These are phyloP conservation scores for Dolichotis patagonum DNA, from an alignment of 2,113 vertebrate genomes.

Conservation along the genomic window DNA sequence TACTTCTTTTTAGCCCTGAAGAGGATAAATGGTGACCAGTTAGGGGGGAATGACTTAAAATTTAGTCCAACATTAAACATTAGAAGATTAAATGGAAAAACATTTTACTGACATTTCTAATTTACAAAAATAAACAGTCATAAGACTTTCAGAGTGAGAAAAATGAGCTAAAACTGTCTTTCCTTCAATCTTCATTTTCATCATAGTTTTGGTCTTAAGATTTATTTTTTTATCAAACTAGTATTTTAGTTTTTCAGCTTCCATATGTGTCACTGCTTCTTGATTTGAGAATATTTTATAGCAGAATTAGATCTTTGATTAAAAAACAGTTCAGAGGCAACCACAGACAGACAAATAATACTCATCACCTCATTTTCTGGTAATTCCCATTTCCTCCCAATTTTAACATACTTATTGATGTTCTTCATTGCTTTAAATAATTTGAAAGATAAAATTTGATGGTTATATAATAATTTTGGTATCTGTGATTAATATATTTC, in stretches of 20 bases:
- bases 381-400: conserved; percentile 19
- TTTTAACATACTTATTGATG: neutral
- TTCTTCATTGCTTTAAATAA: neutral
- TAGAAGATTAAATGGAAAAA: conserved; percentile 29
- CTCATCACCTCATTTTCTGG: neutral
- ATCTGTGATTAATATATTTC: neutral
- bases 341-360: neutral
- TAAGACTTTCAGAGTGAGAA: neutral
- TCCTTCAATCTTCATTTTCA: conserved; percentile 2
- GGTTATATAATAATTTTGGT: conserved; percentile 10
- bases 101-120: conserved; percentile 27
- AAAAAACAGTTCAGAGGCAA: conserved; percentile 1
- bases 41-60: conserved; percentile 9
- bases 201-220: neutral
- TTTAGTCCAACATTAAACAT: conserved; percentile 54
- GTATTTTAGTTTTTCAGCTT: conserved; percentile 1
- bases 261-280: neutral
- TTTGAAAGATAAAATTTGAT: conserved; percentile 34
- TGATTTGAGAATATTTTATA: conserved; percentile 48
- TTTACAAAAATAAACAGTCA: conserved; percentile 2
- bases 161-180: neutral
- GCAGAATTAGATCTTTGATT: neutral
- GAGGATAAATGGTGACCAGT: neutral
- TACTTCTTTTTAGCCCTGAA: neutral
- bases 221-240: conserved; percentile 12